Base-by-base conservation (phyloP, 2,113 vertebrate genomes). In the Aythya baeri region DNA sequence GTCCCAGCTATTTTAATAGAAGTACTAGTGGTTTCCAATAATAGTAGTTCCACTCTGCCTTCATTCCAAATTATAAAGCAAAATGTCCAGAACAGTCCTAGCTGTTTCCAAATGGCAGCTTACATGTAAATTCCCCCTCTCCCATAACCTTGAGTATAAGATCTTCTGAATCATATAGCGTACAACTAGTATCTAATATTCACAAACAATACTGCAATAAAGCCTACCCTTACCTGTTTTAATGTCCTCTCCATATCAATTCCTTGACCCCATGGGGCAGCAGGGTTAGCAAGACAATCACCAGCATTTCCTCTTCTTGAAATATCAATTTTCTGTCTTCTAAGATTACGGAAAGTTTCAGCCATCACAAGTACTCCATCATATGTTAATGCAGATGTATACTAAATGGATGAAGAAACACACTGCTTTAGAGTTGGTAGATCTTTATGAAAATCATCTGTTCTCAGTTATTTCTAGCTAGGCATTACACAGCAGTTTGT, bases 221-320 rank as follows among this genome's bases (percentile, higher is more conserved):
- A 89, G 26, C 18, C 34, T 54, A 18, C 2, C 4, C 83, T 94
- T 94, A 99, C 99, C 99, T 99, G 99, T 97, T 99, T 99, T 65
- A 99, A 98, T 2, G 99, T 99, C n/a, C 99, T 99, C 85, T 99
- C 99, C 99, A 99, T 99, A 94, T 99, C 99, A 94, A 99, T 99
- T 57, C 99, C 99, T 97, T 99, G 99, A 88, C 99, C 99, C 99
- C 99, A 99, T 1, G 99, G 99, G 66, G 99, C 99, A 50, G 99
- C 99, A 43, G 99, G 99, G 92, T 99, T 99, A 59, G 99, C 99
- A 86, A 99, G 98, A 94, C 99, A 99, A 97, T 99, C 99, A 9
- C 99, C 99, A n/a, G 99, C 99, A 78, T 99, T 99, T 71, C 99
- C 99, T 96, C 99, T 98, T 57, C 99, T 99, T 91, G 99, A 99